Base-by-base conservation (phyloP, 2,113 vertebrate genomes). In the Eidolon helvum region DNA sequence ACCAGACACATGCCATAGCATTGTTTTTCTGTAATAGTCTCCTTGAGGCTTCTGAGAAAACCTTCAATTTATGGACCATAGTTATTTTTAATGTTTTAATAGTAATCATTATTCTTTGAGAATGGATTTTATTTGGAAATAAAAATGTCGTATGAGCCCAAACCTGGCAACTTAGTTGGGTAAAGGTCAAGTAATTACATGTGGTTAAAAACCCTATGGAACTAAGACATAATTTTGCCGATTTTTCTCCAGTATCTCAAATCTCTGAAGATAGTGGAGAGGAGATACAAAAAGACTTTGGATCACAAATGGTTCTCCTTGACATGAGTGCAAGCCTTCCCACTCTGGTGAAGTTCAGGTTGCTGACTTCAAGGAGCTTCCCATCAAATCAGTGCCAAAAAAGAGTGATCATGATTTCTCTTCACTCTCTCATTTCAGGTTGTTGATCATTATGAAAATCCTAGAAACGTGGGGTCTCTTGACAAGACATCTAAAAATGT, bases 371-470 rank as follows among this genome's bases (percentile, higher is more conserved):
- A 1, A 24, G 38, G 50, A 28, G 9, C 57, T 87, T 82, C 24
- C 19, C 75, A 18, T 75, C 86, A 63, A n/a, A 35, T 50, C 10
- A 1, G 2, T 18, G 21, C 35, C 30, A 53, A 38, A 45, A 48
- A 43, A 63, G 26, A 50, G 40, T 43, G 38, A n/a, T 30, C 7
- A 0, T n/a, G 57, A n/a, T 57, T 48, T 85, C 48, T 92, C 30
- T 55, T 55, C 59, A 61, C 50, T 16, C 26, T 97, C 71, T 93
- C 40, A 7, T 97, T 96, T n/a, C 91, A 99, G 99, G 99, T 99
- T 87, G 99, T 99, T 85, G 99, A 99, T 97, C 99, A 99, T 94
- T 99, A 99, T 96, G 99, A 99, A 96, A 99, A 99, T 97, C 99
- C 99, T 18, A 99, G 99, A 94, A 99, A 99, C 0, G 99, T 99